Base-by-base conservation (phyloP, 30 jellyfish, hydroid and myxozoan species). In the Nemopilema nomurai region DNA sequence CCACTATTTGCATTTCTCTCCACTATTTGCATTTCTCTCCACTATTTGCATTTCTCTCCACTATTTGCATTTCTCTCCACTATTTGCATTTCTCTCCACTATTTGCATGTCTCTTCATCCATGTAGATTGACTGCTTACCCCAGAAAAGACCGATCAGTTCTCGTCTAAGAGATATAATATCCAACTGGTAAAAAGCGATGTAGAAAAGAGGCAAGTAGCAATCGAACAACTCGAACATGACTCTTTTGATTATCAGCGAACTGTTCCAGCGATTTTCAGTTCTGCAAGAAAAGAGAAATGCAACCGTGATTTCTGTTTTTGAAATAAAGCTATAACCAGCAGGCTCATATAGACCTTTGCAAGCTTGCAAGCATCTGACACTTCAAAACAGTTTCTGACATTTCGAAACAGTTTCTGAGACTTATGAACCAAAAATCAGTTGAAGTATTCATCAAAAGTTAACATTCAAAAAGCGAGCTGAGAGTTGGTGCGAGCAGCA, bases 131-230 rank as follows among this genome's bases (percentile, higher is more conserved):
- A 13, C 57, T 41, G 57, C 57, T 41, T 41, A 92, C 98, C 98
- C 98, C 98, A 92, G 79, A 92, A 92, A 49, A 92, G 63, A 29
- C 98, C 98, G 74, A 92, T 76, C 70, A 92, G 74, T 68, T 92
- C 98, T 49, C 98, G 64, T 28, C 97, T 81, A 41, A 92, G 67
- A 4, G 98, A 76, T 17, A 92, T 77, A 28, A 92, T 88, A 71
- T 92, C 85, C 81, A 92, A 65, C 73, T 92, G 98, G 51, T 92
- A 92, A 82, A 87, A 92, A 8, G 98, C 98, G 71, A 92, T 92
- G 90, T 92, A 92, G 51, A 92, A 92, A 28, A 92, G 87, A 16
- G 98, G 97, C n/a, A 92, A 77, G 65, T 76, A 92, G 51, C 98
- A 92, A 66, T 92, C 98, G 68, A 92, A 92, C 4, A 87, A 74